Percentiles rank a stretch among this genome's conserved stretches.
phyloP scores from a whole-genome alignment of 2,888 invertebrate species.

The Lampropteryx suffumata region DNA sequence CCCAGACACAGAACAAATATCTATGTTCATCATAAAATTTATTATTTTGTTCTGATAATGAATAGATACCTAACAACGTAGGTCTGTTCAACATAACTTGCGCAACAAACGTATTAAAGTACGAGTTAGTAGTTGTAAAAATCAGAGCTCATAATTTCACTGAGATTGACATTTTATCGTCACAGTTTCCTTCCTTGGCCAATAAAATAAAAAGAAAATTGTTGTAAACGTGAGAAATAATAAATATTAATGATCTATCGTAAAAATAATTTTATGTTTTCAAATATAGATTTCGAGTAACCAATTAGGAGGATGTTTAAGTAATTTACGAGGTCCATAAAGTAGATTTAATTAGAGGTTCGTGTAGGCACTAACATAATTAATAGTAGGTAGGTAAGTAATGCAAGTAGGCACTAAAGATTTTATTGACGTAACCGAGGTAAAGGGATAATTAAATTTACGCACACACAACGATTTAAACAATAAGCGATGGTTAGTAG shows the following conservation, averaged over 20 bases:
- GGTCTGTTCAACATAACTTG: too few relatives aligned
- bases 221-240: slow-evolving; percentile 33
- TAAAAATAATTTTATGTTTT: slow-evolving; percentile 35
- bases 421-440: slow-evolving; percentile 17
- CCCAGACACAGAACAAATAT: too few relatives aligned
- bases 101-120: too few relatives aligned
- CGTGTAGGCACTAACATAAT: slow-evolving; percentile 28
- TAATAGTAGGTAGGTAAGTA: slow-evolving; percentile 18
- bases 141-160: slow-evolving; percentile 2
- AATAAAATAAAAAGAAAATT: slow-evolving; percentile 30
- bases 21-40: too few relatives aligned
- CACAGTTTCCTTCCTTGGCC: slow-evolving; percentile 26
- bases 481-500: not conserved
- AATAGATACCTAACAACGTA: too few relatives aligned
- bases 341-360: slow-evolving; percentile 32
- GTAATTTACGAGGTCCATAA: slow-evolving; percentile 35
- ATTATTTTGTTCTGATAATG: too few relatives aligned
- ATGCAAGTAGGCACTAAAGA: slow-evolving; percentile 6
- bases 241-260: slow-evolving; percentile 31
- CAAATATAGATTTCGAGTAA: slow-evolving; percentile 37
- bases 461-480: slow-evolving; percentile 1
- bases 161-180: slow-evolving; percentile 15
- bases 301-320: slow-evolving; percentile 35
- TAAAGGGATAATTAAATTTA: slow-evolving; percentile 13
- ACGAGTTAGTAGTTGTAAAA: too few relatives aligned